Percentiles rank a stretch among this genome's conserved stretches.
Evolutionary conservation across 2,888 invertebrate genomes (phyloP).

Genomic region (Itoplectis maculator): DNA sequence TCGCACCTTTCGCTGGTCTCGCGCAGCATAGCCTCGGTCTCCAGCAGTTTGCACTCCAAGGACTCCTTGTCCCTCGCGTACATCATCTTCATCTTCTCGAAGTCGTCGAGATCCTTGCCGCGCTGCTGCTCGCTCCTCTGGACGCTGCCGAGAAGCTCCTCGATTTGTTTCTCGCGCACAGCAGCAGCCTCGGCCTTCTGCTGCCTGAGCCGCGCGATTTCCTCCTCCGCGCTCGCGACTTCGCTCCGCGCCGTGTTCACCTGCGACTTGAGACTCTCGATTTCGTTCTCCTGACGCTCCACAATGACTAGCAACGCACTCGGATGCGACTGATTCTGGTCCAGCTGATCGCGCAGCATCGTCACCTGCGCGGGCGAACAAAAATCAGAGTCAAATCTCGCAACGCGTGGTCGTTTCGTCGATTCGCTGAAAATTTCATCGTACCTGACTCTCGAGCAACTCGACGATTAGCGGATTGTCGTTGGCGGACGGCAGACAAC

Average conservation of each 20-base stretch:
- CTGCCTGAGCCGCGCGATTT: slow-evolving; percentile 90
- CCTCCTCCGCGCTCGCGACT: slow-evolving; percentile 89
- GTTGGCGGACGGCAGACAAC: slow-evolving; percentile 78
- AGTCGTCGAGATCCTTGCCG: slow-evolving; percentile 89
- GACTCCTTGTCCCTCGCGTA: slow-evolving; percentile 88
- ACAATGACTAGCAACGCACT: slow-evolving; percentile 84
- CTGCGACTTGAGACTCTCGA: slow-evolving; percentile 90
- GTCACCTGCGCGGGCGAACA: slow-evolving; percentile 70
- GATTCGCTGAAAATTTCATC: no score
- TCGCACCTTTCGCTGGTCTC: slow-evolving; percentile 89
- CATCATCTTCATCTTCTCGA: slow-evolving; percentile 87
- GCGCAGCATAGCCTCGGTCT: slow-evolving; percentile 89
- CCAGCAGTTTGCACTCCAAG: slow-evolving; percentile 89
- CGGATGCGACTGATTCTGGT: slow-evolving; percentile 80
- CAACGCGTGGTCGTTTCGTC: no score
- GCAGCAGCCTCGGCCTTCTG: slow-evolving; percentile 89
- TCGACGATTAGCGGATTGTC: slow-evolving; percentile 81
- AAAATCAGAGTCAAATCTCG: no score
- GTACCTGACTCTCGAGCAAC: slow-evolving; percentile 78
- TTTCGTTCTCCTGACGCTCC: slow-evolving; percentile 89
- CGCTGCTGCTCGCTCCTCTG: slow-evolving; percentile 92
- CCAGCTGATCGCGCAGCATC: slow-evolving; percentile 77
- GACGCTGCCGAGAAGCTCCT: slow-evolving; percentile 90
- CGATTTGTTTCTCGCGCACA: slow-evolving; percentile 90
- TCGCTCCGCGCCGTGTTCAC: slow-evolving; percentile 88